Evolutionary conservation across 2,113 vertebrate genomes (phyloP), one percentile per base, ranked within the genome.

Genomic region (Limnothrissa miodon): DNA sequence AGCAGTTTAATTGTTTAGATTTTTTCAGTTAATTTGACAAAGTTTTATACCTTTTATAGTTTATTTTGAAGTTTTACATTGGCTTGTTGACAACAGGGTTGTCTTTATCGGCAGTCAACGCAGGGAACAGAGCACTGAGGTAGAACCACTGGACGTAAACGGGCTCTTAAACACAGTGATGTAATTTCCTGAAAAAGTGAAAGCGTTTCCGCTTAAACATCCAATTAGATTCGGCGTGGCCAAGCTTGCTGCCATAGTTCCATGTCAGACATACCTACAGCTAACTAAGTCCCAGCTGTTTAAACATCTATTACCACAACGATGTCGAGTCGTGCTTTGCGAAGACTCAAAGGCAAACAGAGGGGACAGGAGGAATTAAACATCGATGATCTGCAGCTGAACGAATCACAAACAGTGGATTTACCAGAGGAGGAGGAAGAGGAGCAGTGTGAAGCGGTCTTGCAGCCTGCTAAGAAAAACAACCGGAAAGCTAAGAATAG

Each of bases 241-340:
- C 10, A 39, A 48, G 1, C 39, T 29, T 44, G 29, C 21, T 56
- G 23, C 83, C 82, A 46, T 78, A 48, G 29, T 39, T 44, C 53
- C 11, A 15, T 23, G 45, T 39, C 8, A 82, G 45, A 4, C n/a
- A n/a, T 74, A 9, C 21, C 25, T 8, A 21, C 9, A 62, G 59
- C 23, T 29, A 29, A n/a, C 33, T 29, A 15, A 74, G 13, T 39
- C 13, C 11, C 45, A 78, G 80, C 81, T 11, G 44, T 74, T 5
- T 46, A 39, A 51, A 21, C 78, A 29, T 56, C 39, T 13, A 53
- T 62, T 10, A 21, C 36, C 42, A 9, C 8, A n/a, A 89, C 19
- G 79, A 99, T 99, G 97, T 99, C 97, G 85, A 95, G 93, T 11
- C 93, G 97, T 90, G 96, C 97, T 88, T 89, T 99, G 87, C 90